Conservation (phyloP, 2,113 vertebrate species). For the Nerophis lumbriciformis region DNA sequence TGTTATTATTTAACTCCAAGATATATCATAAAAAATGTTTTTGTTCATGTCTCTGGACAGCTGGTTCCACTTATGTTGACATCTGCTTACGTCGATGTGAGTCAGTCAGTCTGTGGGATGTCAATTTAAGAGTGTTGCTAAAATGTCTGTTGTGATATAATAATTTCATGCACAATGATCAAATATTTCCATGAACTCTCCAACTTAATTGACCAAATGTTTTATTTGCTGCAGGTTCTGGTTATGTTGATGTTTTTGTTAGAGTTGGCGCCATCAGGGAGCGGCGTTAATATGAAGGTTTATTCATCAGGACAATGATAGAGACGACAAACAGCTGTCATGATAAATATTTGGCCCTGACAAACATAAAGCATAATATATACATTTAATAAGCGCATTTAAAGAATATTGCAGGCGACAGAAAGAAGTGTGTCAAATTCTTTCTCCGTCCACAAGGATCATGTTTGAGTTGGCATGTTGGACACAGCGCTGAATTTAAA, state of each 20-base stretch:
- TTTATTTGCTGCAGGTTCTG: too few species aligned
- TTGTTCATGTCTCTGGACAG: too few species aligned
- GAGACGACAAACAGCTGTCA: slow-evolving; percentile 22
- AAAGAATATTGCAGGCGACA: slow-evolving; percentile 24
- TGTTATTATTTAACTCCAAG: too few species aligned
- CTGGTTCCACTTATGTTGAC: too few species aligned
- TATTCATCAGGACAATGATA: slow-evolving; percentile 33
- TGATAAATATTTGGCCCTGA: background rate
- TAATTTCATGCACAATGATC: too few species aligned
- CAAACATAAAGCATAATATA: background rate
- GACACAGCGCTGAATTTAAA: slow-evolving; percentile 55
- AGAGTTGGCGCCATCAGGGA: slow-evolving; percentile 18
- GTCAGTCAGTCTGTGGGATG: too few species aligned
- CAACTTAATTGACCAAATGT: too few species aligned
- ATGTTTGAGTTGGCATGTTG: slow-evolving; percentile 62
- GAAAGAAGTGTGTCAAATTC: slow-evolving; percentile 40
- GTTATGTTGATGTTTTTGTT: slow-evolving; percentile 31
- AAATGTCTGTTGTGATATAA: too few species aligned
- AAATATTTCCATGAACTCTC: too few species aligned
- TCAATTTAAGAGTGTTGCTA: too few species aligned
- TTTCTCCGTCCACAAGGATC: slow-evolving; percentile 54
- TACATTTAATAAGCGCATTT: background rate
- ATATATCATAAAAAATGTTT: too few species aligned
- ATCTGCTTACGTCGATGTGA: too few species aligned
- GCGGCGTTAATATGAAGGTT: slow-evolving; percentile 31